Evolutionary conservation across 1,140 invertebrate species (phyloP).

Genomic region (Pseudomyrmex concolor): DNA sequence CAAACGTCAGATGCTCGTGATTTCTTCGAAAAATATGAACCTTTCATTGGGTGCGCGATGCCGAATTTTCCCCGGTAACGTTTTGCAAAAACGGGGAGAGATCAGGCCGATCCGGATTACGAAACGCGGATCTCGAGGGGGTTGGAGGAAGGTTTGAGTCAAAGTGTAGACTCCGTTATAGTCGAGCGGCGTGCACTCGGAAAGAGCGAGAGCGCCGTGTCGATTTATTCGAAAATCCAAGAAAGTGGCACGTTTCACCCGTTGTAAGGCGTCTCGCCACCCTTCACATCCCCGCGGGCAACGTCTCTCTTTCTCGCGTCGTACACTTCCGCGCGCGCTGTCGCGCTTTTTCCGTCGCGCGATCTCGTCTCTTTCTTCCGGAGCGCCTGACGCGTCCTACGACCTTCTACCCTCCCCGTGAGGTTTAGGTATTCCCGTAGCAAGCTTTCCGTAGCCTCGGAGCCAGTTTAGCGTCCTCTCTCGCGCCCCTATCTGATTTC

Average conservation of each 20-base stretch:
- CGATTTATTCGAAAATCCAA: slow-evolving; percentile 76
- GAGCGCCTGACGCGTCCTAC: slow-evolving; percentile 39
- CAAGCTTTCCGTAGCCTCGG: slow-evolving; percentile 71
- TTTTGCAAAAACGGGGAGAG: slow-evolving; percentile 37
- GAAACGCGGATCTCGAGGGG: slow-evolving; percentile 59
- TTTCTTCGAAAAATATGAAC: slow-evolving; percentile 46
- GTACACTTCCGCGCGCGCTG: neutral
- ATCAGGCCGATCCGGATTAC: slow-evolving; percentile 71
- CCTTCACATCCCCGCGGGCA: slow-evolving; percentile 17
- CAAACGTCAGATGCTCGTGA: slow-evolving; percentile 14
- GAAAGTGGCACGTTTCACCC: slow-evolving; percentile 76
- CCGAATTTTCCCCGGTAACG: slow-evolving; percentile 54
- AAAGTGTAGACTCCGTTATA: slow-evolving; percentile 70
- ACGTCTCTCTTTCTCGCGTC: slow-evolving; percentile 40
- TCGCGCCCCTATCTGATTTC: slow-evolving; percentile 81
- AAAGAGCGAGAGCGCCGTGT: slow-evolving; percentile 9
- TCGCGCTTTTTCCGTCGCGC: slow-evolving; percentile 12
- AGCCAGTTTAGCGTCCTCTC: slow-evolving; percentile 79
- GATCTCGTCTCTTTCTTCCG: slow-evolving; percentile 44
- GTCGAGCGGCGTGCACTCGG: slow-evolving; percentile 44
- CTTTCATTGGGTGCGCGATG: slow-evolving; percentile 31
- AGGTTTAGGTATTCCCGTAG: slow-evolving; percentile 77
- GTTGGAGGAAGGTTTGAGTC: slow-evolving; percentile 54
- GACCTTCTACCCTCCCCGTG: slow-evolving; percentile 35
- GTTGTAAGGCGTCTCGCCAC: slow-evolving; percentile 66